Base-by-base conservation (phyloP, 2,888 invertebrate genomes). In the Sussaba pulchella region DNA sequence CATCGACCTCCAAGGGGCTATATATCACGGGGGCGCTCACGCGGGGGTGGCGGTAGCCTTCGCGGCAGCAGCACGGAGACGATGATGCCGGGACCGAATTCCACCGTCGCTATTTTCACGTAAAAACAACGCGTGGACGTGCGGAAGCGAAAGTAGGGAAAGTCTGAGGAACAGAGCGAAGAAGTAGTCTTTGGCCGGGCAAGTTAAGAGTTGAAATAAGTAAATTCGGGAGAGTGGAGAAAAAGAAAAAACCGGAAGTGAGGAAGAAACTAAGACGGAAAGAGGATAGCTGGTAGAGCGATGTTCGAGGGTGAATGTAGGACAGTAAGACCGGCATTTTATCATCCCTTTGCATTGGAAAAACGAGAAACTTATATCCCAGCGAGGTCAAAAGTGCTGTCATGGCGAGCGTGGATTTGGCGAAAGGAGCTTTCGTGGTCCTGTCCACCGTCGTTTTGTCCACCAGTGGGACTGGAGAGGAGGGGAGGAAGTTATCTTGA, bases 1-100 rank as follows among this genome's bases (percentile, higher is more conserved):
- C 94, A 93, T 93, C 94, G 94, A 94, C 94, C 94, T 93, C 94
- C 93, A 92, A 93, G 93, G 93, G 92, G 93, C 93, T 92, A 94
- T 94, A 93, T 93, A 94, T 92, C 92, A 92, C 89, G 85, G 87
- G 87, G 87, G 78, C 86, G 88, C 78, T 80, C 82, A 82, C 85
- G 81, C 83, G 78, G 85, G 78, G 84, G 82, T 74, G 74, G 78
- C 54, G 54, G 45, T 19, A 6, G 45, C 14, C 24, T 61, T 67
- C 26, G 31, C 52, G 73, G n/a, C n/a, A n/a, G 31, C 45, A 52
- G 45, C 69, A 47, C 45, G 61, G 50, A 36, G 67, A 59, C 36
- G 36, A 14, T 17, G 36, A 43, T 41, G 63, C 24, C 52, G 64
- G 31, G 69, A 47, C 64, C 9, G 57, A 54, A 26, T 26, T 17